Conservation (phyloP, 2,888 invertebrate genomes). For the Andrena praecox region DNA sequence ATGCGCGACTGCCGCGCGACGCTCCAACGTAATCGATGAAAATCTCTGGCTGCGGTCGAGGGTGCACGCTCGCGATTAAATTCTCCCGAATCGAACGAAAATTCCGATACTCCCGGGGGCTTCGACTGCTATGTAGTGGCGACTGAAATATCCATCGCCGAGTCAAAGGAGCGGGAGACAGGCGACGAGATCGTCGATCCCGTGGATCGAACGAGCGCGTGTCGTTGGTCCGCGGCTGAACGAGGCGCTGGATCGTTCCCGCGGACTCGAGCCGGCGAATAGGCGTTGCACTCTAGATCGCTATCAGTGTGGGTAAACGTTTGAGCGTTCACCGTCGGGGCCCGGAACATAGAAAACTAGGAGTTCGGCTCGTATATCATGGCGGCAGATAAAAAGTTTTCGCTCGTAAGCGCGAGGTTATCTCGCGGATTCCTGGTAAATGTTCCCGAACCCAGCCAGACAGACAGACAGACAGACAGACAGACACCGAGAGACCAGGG, state of each 20-base stretch:
- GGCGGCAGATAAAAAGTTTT: slow-evolving; percentile 69
- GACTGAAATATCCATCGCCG: no score
- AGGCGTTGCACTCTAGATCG: slow-evolving; percentile 72
- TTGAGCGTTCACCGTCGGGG: slow-evolving; percentile 68
- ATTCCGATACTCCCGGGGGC: no score
- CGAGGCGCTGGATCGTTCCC: slow-evolving; percentile 61
- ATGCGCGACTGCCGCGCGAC: neutral
- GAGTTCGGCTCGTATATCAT: slow-evolving; percentile 74
- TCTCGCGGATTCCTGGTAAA: slow-evolving; percentile 73
- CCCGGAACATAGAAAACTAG: slow-evolving; percentile 67
- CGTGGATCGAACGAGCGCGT: slow-evolving; percentile 47
- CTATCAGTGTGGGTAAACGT: slow-evolving; percentile 72
- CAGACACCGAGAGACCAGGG: slow-evolving; percentile 21
- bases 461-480: slow-evolving; percentile 16
- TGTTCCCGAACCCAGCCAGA: slow-evolving; percentile 58
- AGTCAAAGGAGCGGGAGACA: neutral
- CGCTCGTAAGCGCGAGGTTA: slow-evolving; percentile 68
- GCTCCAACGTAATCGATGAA: neutral
- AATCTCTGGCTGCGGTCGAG: no score
- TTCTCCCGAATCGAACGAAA: no score
- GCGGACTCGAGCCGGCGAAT: slow-evolving; percentile 66
- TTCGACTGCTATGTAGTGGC: no score
- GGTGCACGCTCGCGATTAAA: no score
- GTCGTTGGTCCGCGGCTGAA: slow-evolving; percentile 51
- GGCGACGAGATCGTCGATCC: slow-evolving; percentile 8